These are phyloP conservation scores for Grammomys surdaster DNA, from an alignment of 2,113 vertebrate species.

Conservation along the genomic window DNA sequence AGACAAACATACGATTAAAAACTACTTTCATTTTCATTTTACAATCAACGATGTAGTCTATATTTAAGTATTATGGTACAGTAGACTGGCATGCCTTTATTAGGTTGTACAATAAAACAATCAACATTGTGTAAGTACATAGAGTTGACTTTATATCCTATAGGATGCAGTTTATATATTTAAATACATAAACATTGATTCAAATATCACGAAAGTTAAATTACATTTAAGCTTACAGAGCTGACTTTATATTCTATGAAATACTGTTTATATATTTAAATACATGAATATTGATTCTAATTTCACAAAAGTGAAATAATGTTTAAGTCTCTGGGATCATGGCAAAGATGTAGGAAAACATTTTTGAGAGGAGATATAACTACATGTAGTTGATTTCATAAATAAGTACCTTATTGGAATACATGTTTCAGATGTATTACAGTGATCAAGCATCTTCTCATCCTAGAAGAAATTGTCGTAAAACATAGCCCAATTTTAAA, in stretches of 20 bases:
- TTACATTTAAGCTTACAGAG: not conserved
- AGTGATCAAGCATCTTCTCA: not conserved
- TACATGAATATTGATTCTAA: not conserved
- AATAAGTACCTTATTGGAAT: not conserved
- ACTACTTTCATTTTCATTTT: not conserved
- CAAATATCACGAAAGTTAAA: not conserved
- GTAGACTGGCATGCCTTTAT: not conserved
- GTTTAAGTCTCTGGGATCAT: not conserved
- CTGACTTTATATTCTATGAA: not conserved
- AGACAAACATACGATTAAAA: not conserved
- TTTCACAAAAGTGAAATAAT: not conserved
- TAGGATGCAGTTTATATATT: not conserved
- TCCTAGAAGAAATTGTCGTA: not conserved
- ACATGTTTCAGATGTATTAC: not conserved
- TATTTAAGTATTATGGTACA: not conserved
- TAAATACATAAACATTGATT: not conserved
- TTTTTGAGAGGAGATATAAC: not conserved
- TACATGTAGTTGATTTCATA: not conserved
- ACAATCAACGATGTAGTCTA: fast-evolving
- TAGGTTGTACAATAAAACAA: not conserved
- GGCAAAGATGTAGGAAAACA: not conserved
- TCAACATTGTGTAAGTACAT: not conserved
- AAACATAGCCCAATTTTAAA: conserved; percentile 2
- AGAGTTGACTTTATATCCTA: not conserved
- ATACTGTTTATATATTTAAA: not conserved